Percentiles rank a stretch among this genome's conserved stretches.
These are phyloP conservation scores for Chironomus tepperi DNA, from an alignment of 1,140 invertebrate species.

Conservation along the genomic window DNA sequence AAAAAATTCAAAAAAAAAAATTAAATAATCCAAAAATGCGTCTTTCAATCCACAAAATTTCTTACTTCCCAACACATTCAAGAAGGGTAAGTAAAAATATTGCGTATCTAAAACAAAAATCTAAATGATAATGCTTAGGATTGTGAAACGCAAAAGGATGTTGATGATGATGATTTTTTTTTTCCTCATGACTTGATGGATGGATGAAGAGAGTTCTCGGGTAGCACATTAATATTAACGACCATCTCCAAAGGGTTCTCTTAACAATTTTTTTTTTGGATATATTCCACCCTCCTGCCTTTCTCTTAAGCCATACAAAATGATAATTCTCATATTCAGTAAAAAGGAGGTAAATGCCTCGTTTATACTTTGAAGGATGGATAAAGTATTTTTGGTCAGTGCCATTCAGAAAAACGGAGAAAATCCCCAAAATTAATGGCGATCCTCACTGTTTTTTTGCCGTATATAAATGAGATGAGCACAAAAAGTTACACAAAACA, in stretches of 20 bases:
- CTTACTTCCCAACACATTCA: too few species aligned
- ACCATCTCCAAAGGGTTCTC: background rate
- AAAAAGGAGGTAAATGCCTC: background rate
- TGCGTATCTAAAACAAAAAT: too few species aligned
- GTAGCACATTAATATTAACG: conserved; percentile 3
- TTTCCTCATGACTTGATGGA: background rate
- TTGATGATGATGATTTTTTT: too few species aligned
- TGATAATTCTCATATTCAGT: background rate
- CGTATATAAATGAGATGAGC: too few species aligned
- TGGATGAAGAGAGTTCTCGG: conserved; percentile 6
- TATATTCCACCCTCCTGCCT: background rate
- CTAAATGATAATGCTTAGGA: too few species aligned
- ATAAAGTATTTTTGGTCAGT: too few species aligned
- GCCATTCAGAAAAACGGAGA: background rate
- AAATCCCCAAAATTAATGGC: conserved; percentile 13
- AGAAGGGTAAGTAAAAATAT: too few species aligned
- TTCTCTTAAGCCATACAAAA: background rate
- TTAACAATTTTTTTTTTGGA: background rate
- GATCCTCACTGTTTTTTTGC: background rate
- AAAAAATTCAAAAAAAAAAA: too few species aligned
- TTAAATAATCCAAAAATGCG: too few species aligned
- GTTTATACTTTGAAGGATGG: background rate
- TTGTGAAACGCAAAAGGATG: too few species aligned
- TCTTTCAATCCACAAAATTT: too few species aligned
- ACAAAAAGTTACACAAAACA: conserved; percentile 5